These are phyloP conservation scores for Eonycteris spelaea DNA, from an alignment of 2,113 vertebrate genomes.

Conservation along the genomic window DNA sequence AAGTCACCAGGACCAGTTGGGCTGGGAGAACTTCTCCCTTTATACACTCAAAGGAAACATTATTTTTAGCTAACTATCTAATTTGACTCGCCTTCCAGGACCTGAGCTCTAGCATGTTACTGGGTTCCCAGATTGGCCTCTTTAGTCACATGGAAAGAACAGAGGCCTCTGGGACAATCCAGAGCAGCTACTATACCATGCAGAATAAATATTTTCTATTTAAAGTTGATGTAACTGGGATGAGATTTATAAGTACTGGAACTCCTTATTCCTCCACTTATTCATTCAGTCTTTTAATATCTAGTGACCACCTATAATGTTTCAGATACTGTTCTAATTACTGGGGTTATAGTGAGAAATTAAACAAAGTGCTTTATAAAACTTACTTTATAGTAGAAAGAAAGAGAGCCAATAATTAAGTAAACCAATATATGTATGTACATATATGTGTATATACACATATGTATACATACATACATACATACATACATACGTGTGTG, in stretches of 20 bases:
- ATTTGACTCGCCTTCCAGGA: background rate
- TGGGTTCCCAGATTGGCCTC: background rate
- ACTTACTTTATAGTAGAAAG: background rate
- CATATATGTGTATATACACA: too few relatives aligned
- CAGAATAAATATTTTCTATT: slow-evolving; percentile 39
- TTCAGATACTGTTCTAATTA: slow-evolving; percentile 30
- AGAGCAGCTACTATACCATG: background rate
- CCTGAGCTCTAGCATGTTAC: background rate
- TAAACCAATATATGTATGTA: background rate
- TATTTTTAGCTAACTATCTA: slow-evolving; percentile 31
- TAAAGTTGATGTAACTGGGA: slow-evolving; percentile 3
- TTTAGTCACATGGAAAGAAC: background rate
- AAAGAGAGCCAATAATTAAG: background rate
- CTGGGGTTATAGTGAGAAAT: background rate
- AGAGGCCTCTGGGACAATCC: background rate
- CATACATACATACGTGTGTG: too few relatives aligned
- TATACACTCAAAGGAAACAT: background rate
- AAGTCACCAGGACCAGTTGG: background rate
- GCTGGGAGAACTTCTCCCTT: background rate
- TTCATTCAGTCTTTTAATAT: background rate
- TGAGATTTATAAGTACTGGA: slow-evolving; percentile 15
- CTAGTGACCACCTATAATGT: background rate
- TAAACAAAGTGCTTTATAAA: background rate
- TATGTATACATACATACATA: too few relatives aligned
- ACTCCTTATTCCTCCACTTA: background rate